Percentiles rank a stretch among this genome's conserved stretches.
These are phyloP conservation scores for Oreochromis mossambicus DNA, from an alignment of 2,797 vertebrate genomes.

Conservation along the genomic window DNA sequence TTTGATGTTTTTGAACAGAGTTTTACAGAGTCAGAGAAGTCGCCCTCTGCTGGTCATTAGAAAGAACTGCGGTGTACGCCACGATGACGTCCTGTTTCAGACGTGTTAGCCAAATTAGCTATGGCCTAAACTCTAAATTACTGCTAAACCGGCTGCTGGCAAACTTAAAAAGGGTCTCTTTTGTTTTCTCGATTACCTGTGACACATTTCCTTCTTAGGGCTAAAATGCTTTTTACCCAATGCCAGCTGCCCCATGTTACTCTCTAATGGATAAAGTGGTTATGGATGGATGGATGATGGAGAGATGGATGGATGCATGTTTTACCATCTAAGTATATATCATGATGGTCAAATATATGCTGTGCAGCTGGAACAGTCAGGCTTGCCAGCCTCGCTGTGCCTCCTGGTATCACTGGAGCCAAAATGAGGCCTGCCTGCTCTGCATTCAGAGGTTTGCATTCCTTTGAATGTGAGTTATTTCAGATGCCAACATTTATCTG, in stretches of 20 bases:
- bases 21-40: background rate
- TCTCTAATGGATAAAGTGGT: background rate
- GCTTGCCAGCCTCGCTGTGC: background rate
- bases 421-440: constrained; percentile 11
- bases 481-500: constrained; percentile 43
- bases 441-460: constrained; percentile 16
- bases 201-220: background rate
- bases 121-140: background rate
- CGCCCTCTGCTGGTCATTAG: background rate
- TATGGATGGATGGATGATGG: background rate
- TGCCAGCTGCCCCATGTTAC: background rate
- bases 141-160: background rate
- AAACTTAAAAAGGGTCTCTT: background rate
- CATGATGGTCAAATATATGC: background rate
- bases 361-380: background rate
- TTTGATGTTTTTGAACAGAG: too few relatives aligned
- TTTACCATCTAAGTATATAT: background rate
- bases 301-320: background rate
- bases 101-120: too few relatives aligned
- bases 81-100: background rate
- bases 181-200: background rate
- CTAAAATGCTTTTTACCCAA: background rate
- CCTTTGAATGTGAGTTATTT: constrained; percentile 26
- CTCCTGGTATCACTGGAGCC: constrained; percentile 10
- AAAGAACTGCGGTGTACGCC: background rate